Evolutionary conservation across 2,888 invertebrate species (phyloP).

Genomic region (Tipula unca): DNA sequence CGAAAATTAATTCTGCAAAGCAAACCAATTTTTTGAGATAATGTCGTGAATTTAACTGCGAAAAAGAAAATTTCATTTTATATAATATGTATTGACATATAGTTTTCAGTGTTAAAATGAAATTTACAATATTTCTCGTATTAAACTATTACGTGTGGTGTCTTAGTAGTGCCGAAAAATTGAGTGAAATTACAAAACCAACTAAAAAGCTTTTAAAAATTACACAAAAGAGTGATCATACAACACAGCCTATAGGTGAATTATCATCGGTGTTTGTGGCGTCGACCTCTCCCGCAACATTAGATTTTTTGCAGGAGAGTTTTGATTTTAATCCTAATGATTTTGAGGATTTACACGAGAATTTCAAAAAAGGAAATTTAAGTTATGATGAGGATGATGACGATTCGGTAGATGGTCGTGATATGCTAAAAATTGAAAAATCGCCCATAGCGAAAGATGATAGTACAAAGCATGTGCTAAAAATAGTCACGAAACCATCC

Average conservation of each 20-base stretch:
- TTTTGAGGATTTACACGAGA: constrained; percentile 34
- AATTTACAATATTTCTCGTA: neutral
- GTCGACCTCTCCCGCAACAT: neutral
- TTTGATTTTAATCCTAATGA: constrained; percentile 41
- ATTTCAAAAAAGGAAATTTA: constrained; percentile 35
- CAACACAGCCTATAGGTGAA: neutral
- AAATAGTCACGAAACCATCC: constrained; percentile 23
- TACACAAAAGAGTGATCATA: neutral
- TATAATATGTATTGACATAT: too few relatives aligned
- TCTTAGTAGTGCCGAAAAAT: neutral
- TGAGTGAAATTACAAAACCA: neutral
- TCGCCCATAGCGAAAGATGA: constrained; percentile 2
- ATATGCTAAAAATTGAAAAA: constrained; percentile 19
- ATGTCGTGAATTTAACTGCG: neutral
- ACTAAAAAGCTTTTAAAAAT: neutral
- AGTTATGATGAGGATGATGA: constrained; percentile 32
- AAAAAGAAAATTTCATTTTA: neutral
- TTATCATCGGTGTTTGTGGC: neutral
- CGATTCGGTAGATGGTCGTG: constrained; percentile 24
- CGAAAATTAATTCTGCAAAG: neutral
- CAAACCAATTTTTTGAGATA: neutral
- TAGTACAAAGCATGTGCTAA: constrained; percentile 25
- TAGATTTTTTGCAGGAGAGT: constrained; percentile 28
- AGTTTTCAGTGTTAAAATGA: neutral
- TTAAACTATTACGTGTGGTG: neutral